These are phyloP conservation scores for Synanthedon myopaeformis DNA, from an alignment of 2,888 invertebrate genomes.

Conservation along the genomic window DNA sequence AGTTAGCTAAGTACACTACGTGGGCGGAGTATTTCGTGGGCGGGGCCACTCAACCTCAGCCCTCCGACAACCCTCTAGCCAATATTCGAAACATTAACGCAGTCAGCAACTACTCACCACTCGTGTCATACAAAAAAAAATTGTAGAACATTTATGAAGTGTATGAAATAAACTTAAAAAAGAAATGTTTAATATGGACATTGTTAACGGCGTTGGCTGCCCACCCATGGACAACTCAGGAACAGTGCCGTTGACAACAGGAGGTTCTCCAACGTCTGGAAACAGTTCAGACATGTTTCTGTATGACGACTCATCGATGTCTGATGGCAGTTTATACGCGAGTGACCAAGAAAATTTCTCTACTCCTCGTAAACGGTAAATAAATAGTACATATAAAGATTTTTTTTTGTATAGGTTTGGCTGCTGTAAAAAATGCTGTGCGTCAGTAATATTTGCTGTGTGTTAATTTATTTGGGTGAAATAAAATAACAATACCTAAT, in stretches of 20 bases:
- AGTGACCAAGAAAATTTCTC: slow-evolving; percentile 87
- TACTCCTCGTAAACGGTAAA: slow-evolving; percentile 74
- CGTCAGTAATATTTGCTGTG: no score
- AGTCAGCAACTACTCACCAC: no score
- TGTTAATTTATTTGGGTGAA: no score
- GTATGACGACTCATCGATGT: slow-evolving; percentile 72
- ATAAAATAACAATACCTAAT: no score
- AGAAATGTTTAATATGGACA: slow-evolving; percentile 28
- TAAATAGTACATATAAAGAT: not conserved
- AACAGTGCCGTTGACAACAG: slow-evolving; percentile 18
- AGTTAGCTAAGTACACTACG: not conserved
- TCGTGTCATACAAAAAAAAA: no score
- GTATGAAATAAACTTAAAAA: not conserved
- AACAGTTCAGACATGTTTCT: slow-evolving; percentile 78
- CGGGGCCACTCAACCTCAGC: slow-evolving; percentile 4
- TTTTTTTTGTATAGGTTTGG: no score
- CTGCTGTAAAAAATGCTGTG: no score
- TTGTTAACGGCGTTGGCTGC: slow-evolving; percentile 22
- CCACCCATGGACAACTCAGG: slow-evolving; percentile 9
- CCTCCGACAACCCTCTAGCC: slow-evolving; percentile 6
- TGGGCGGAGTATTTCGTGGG: slow-evolving; percentile 7
- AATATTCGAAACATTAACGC: no score
- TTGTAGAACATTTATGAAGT: no score
- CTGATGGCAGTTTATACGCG: slow-evolving; percentile 78
- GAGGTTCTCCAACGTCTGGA: slow-evolving; percentile 51